Evolutionary conservation across 2,797 vertebrate species (phyloP), one percentile per base, ranked within the genome.

Genomic region (Brotula barbata): DNA sequence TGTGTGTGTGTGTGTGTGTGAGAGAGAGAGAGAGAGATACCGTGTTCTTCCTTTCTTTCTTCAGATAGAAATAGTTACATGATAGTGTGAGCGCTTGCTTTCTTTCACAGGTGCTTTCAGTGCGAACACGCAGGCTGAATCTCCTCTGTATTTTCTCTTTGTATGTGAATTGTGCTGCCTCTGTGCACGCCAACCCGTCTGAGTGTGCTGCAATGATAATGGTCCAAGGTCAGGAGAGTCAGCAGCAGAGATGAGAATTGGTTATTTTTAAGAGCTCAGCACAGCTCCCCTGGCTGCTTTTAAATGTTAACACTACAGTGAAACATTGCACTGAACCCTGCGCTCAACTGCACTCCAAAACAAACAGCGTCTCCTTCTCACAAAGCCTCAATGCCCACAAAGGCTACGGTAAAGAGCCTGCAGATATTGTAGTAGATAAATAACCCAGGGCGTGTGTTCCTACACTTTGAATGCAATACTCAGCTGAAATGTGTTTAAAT

Each of bases 181-280:
- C 37, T 28, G 58, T 71, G 76, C 75, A 71, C 74, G 78, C 74
- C 71, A 76, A 64, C 58, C 70, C 12, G 40, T 67, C 71, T 78
- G 80, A 66, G 65, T 82, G 80, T 62, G 77, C 73, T 23, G 71
- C 77, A 65, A 55, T 73, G 80, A 77, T 85, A 88, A 88, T 88
- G 75, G 82, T 85, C 75, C 80, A 80, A 87, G 84, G 84, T 88
- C 87, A 85, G 73, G 56, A 60, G 74, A 85, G 85, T 87, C 78
- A 68, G 71, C 68, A 20, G 73, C 61, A 77, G 76, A 77, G 76
- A 82, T 80, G 84, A 85, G 82, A 74, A 80, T 77, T 86, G 79
- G 80, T 86, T 87, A 80, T 83, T 86, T 88, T 82, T 85, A 76
- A 78, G 75, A 81, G 80, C 73, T 48, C 61, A 31, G 73, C 72